These are phyloP conservation scores for Sebastes steindachneri DNA, from an alignment of 2,797 vertebrate species.

Conservation along the genomic window DNA sequence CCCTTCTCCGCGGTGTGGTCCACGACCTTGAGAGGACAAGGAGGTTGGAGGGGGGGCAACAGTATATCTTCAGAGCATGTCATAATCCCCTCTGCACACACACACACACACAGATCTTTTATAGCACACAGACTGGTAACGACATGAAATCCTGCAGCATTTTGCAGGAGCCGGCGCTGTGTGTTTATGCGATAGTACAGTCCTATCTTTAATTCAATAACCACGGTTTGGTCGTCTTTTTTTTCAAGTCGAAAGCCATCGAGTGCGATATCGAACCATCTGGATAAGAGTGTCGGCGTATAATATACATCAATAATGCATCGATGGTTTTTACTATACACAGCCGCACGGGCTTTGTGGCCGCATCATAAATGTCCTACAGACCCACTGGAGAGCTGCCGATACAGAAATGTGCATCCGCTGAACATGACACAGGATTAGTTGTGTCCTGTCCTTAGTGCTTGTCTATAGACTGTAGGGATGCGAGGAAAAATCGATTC, in stretches of 20 bases:
- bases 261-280: neutral
- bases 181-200: neutral
- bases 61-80: conserved; percentile 41
- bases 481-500: too few species aligned
- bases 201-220: neutral
- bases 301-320: conserved; percentile 17
- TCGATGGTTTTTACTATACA: neutral
- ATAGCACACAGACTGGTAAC: neutral
- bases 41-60: neutral
- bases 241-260: neutral
- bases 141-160: conserved; percentile 2
- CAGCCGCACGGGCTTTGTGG: neutral
- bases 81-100: conserved; percentile 32
- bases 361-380: conserved; percentile 2
- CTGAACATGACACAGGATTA: neutral
- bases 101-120: neutral
- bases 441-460: too few species aligned
- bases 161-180: neutral
- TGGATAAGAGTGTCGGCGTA: neutral
- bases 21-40: conserved; percentile 66
- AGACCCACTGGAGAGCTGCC: neutral
- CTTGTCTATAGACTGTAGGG: too few species aligned
- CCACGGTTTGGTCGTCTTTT: neutral
- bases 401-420: neutral
- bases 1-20: neutral